These are phyloP conservation scores for Calidris pygmaea DNA, from an alignment of 2,113 vertebrate genomes.

Conservation along the genomic window DNA sequence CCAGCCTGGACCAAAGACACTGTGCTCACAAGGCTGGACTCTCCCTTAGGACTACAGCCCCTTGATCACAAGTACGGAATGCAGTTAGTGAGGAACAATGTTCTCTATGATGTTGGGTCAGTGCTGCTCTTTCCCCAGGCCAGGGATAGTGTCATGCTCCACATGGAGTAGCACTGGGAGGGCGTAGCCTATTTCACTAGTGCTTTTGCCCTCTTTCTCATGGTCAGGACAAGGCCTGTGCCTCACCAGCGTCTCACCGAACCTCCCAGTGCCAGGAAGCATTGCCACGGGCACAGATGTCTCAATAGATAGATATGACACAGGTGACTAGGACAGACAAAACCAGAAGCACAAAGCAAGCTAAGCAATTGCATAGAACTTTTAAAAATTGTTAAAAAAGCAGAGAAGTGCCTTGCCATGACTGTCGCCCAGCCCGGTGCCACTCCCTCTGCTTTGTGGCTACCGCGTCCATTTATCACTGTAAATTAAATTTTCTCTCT, in stretches of 20 bases:
- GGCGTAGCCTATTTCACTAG: neutral
- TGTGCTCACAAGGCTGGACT: neutral
- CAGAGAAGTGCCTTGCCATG: neutral
- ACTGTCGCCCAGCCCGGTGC: neutral
- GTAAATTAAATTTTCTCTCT: neutral
- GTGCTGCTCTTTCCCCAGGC: neutral
- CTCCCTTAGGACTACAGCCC: neutral
- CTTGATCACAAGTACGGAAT: accelerated
- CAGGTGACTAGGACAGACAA: neutral
- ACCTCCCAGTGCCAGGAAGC: neutral
- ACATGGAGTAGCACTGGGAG: neutral
- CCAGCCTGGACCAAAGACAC: neutral
- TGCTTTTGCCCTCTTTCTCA: neutral
- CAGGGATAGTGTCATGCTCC: neutral
- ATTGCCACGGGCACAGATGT: neutral
- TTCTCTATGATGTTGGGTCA: neutral
- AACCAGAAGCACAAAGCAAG: neutral
- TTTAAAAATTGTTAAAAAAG: neutral
- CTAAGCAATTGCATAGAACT: neutral
- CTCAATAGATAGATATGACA: accelerated
- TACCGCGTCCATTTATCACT: neutral
- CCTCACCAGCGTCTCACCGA: neutral
- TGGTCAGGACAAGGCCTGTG: neutral
- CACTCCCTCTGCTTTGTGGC: neutral
- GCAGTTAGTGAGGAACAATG: neutral